Evolutionary conservation across 2,888 invertebrate species (phyloP), one percentile per base, ranked within the genome.

Genomic region (Lissonota sp.): DNA sequence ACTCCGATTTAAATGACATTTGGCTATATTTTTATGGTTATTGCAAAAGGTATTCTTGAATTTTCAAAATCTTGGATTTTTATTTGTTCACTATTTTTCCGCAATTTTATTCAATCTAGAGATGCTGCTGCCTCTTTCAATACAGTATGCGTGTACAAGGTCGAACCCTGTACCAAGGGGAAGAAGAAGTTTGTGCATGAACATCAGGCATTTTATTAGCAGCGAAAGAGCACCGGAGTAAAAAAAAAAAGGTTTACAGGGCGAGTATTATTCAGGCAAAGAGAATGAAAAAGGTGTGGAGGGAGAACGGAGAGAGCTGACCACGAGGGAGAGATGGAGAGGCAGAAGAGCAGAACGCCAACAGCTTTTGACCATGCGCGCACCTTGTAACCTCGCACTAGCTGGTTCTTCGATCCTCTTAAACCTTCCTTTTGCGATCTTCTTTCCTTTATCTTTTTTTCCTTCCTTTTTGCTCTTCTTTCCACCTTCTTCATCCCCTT

Each of bases 201-300:
- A 70, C 75, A n/a, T n/a, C n/a, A 62, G 71, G 82, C 69, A 76
- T 79, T 82, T 79, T 82, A 76, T 79, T 76, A 79, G 26, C 26
- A 26, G 76, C 72, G 62, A 44, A 60, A 69, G 70, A 60, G 46
- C 46, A 71, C 37, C 69, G 57, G 62, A 69, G 63, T 26, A 26
- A 26, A 26, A 26, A 26, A 58, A 58, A 74, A 81, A 78, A 81
- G 78, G 74, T 81, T 78, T 81, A 81, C 74, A 58, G 51, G 76
- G 51, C 63, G 72, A 51, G 60, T 62, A 79, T 64, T 57, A 75
- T 71, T 58, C 10, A 37, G 26, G 51, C 53, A 12, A 26, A n/a
- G 51, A 57, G 69, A 57, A 69, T 26, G 26, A n/a, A 57, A 8
- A 44, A 64, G 64, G 62, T 72, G 66, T 74, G 44, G 1, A 26